Evolutionary conservation across 2,888 invertebrate genomes (phyloP), one percentile per base, ranked within the genome.

Genomic region (Dryobotodes eremita): DNA sequence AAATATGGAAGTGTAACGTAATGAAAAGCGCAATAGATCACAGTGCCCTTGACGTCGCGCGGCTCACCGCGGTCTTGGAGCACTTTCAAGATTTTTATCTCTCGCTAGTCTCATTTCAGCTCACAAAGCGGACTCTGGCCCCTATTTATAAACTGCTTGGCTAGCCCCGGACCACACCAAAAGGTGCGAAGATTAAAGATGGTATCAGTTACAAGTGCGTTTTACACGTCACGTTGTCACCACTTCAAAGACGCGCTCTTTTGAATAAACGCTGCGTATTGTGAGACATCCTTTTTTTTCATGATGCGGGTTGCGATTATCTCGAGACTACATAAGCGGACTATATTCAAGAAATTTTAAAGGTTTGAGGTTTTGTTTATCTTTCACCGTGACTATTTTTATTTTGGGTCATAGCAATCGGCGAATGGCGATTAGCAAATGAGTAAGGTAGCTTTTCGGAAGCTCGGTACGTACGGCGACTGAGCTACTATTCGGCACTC

Each of bases 121-220:
- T 89, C 92, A 96, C 96, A 96, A 96, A 96, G 95, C 94, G 92
- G 89, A 89, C 92, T 92, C 89, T 89, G 90, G 91, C 90, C 90
- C 92, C 95, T 95, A 95, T 96, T 96, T 96, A 95, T 95, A 95
- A 95, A 94, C 91, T 90, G 92, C 92, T 93, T 89, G 94, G 92
- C 94, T 91, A 89, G 92, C 90, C 88, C 72, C 88, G 87, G 92
- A 92, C 94, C 94, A 92, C 92, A 94, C 94, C 93, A 94, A 95
- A 95, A 96, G 96, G 96, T 96, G 96, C 95, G 96, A 96, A 95
- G 96, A 96, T 96, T 96, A 95, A 96, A 96, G 96, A 96, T 96
- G 89, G 86, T 96, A 96, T 96, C 96, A 90, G 92, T 81, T 86
- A 90, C 90, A 90, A 94, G 95, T 96, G 96, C 96, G 96, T 96